Evolutionary conservation across 2,888 invertebrate species (phyloP), one percentile per base, ranked within the genome.

Genomic region (Stramonita haemastoma): DNA sequence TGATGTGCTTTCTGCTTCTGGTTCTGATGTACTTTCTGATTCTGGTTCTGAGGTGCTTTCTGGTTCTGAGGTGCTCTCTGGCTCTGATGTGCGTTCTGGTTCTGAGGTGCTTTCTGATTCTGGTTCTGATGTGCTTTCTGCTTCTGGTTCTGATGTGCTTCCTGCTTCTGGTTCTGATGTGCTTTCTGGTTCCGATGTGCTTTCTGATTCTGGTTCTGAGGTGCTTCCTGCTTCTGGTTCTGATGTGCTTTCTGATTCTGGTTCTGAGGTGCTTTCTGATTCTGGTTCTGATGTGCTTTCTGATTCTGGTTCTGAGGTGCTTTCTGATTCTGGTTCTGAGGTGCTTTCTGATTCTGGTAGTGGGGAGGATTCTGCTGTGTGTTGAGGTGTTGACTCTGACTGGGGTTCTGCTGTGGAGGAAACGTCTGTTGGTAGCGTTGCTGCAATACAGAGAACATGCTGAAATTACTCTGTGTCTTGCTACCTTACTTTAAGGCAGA

Each of bases 121-220:
- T n/a, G 91, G 90, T 73, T 91, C 91, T 70, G 89, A 60, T 19
- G 87, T 89, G 1, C 66, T 32, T 73, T 90, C 90, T 32, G 89
- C 32, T 81, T 89, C 90, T 66, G 90, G 84, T 90, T 89, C 89
- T 70, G 79, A 84, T 56, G 87, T 87, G 0, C 19, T 26, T 86
- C 88, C 91, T 29, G 90, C 13, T 57, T 81, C n/a, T n/a, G n/a
- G n/a, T n/a, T n/a, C n/a, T n/a, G n/a, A n/a, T n/a, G n/a, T n/a
- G n/a, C n/a, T n/a, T n/a, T n/a, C 32, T 73, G 46, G 46, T 19
- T 86, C 88, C 86, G 86, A 86, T 13, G 81, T 81, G 2, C 32
- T 15, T 60, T 60, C 57, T 22, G 57, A 73, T 86, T 89, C 90
- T 13, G 85, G 89, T 88, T 83, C 88, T 57, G 87, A 77, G 11